These are phyloP conservation scores for Grus americana DNA, from an alignment of 2,113 vertebrate species.

Conservation along the genomic window DNA sequence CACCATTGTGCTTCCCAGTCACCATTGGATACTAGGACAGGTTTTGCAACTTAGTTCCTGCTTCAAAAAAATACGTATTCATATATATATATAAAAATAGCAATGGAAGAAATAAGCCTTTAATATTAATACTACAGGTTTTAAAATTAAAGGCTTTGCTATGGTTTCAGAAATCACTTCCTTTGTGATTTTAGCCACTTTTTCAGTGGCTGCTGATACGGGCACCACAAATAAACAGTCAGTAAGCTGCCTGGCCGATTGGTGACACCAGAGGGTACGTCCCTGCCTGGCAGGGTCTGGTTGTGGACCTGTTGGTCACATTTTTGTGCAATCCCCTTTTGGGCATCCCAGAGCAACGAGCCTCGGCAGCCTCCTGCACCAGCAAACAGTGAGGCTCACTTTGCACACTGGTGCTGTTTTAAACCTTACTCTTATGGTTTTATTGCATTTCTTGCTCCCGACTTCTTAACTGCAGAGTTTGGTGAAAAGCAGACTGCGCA, in stretches of 20 bases:
- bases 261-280: neutral
- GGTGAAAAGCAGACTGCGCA: neutral
- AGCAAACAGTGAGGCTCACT: fast-evolving
- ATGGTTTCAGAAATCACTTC: neutral
- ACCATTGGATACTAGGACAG: fast-evolving
- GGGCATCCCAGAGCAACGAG: neutral
- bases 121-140: neutral
- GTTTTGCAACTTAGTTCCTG: neutral
- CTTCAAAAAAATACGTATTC: too few species aligned
- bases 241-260: neutral
- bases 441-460: neutral
- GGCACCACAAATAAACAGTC: fast-evolving
- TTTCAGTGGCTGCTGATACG: neutral
- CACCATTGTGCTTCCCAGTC: neutral
- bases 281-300: too few species aligned
- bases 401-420: neutral
- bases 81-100: neutral
- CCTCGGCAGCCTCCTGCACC: neutral
- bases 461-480: neutral
- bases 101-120: neutral
- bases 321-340: neutral
- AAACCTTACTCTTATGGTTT: neutral
- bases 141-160: neutral
- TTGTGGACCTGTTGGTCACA: fast-evolving
- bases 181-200: neutral